Evolutionary conservation across 1,140 invertebrate species (phyloP), one percentile per base, ranked within the genome.

Genomic region (Drosophila asahinai): DNA sequence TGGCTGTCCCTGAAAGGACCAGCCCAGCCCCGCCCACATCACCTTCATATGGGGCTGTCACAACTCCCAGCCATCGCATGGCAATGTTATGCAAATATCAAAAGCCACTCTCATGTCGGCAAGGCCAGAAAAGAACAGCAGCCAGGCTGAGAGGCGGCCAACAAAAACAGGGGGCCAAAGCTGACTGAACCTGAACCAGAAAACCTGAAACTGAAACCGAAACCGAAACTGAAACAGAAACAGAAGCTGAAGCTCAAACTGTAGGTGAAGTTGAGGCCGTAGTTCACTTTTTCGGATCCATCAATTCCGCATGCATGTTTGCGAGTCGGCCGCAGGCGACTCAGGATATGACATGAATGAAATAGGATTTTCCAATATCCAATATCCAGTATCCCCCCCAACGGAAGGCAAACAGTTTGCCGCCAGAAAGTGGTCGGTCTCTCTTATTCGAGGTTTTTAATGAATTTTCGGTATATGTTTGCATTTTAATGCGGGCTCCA

Each of bases 21-120:
- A 19, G 19, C 19, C 4, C 19, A 22, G 27, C 27, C 40, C 30
- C 30, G 22, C 52, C 33, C 38, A 38, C 36, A 55, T 55, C 54
- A 30, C 51, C 51, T 66, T 70, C 40, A 70, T 74, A 47, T 58
- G 47, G 58, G 47, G 58, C 61, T 59, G 61, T 63, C 51, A 74
- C 55, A 74, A 75, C 51, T 58, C 65, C 78, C 36, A 47, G 62
- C 40, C 62, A 74, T 73, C 17, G 54, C 55, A 40, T 60, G 52
- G 52, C 72, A 64, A 71, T 81, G 74, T 74, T 72, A 81, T 81
- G 73, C 79, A 82, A 82, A 82, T 81, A 82, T 38, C 77, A 76
- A 59, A 73, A 73, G 64, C 55, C 70, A 73, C 62, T 57, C 62
- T 57, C 49, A 40, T 62, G 51, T 40, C 22, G 51, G 30, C 30